Percentiles rank a stretch among this genome's conserved stretches.
These are phyloP conservation scores for Formica selysi DNA, from an alignment of 1,140 invertebrate species.

Conservation along the genomic window DNA sequence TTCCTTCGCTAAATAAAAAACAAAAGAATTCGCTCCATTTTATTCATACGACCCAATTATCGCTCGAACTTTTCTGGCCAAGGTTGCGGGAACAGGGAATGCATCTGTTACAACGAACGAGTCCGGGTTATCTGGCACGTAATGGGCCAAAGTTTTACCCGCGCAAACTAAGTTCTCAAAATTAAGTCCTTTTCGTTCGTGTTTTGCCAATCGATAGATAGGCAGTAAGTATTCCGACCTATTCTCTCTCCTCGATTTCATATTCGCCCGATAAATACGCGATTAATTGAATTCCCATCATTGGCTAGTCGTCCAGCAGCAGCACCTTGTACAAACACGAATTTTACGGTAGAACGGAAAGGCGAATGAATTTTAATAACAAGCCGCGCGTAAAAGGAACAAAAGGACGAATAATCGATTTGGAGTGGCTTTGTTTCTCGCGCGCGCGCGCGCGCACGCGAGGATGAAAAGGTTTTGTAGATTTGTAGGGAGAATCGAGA, in stretches of 20 bases:
- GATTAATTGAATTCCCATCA: slow-evolving; percentile 58
- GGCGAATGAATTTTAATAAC: slow-evolving; percentile 50
- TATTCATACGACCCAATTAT: slow-evolving; percentile 58
- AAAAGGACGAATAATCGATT: slow-evolving; percentile 28
- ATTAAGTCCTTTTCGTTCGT: slow-evolving; percentile 49
- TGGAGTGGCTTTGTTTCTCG: slow-evolving; percentile 19
- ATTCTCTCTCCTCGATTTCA: slow-evolving; percentile 22
- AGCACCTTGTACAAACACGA: slow-evolving; percentile 56
- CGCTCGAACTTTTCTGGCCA: slow-evolving; percentile 53
- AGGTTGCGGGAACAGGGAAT: slow-evolving; percentile 38
- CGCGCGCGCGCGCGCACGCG: neutral
- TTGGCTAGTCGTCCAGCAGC: slow-evolving; percentile 5
- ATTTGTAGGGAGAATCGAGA: slow-evolving; percentile 27
- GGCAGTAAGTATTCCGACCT: slow-evolving; percentile 45
- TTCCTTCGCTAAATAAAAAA: slow-evolving; percentile 33
- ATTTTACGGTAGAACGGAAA: slow-evolving; percentile 44
- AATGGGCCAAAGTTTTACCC: slow-evolving; percentile 33
- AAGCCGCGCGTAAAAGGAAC: slow-evolving; percentile 17
- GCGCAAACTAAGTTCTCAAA: slow-evolving; percentile 7
- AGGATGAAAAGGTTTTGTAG: neutral
- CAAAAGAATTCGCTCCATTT: slow-evolving; percentile 19
- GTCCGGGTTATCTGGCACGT: slow-evolving; percentile 38
- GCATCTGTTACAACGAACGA: slow-evolving; percentile 15
- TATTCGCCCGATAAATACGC: slow-evolving; percentile 42
- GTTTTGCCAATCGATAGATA: slow-evolving; percentile 52